Conservation (phyloP, 2,888 invertebrate species). For the Xylota segnis region DNA sequence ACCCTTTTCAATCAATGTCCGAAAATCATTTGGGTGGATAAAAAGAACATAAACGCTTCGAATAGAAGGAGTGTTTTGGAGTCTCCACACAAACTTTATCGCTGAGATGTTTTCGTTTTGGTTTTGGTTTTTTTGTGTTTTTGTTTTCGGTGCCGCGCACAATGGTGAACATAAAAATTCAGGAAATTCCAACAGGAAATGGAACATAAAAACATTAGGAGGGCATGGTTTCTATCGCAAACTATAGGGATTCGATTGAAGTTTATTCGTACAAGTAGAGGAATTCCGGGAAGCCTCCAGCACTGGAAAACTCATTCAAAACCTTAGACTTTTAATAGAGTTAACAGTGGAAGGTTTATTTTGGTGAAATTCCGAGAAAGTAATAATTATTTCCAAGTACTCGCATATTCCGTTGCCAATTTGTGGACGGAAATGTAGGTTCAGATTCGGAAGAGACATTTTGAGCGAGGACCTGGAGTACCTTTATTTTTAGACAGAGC, state of each 20-base stretch:
- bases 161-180: conserved; percentile 26
- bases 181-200: conserved; percentile 36
- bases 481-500: too few relatives aligned
- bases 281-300: not conserved
- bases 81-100: conserved; percentile 2
- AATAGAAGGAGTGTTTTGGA: conserved; percentile 38
- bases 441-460: too few relatives aligned
- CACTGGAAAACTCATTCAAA: too few relatives aligned
- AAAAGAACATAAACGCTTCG: conserved; percentile 44
- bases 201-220: not conserved
- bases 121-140: too few relatives aligned
- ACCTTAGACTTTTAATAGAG: too few relatives aligned
- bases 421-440: too few relatives aligned
- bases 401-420: too few relatives aligned
- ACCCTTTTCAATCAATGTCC: conserved; percentile 73
- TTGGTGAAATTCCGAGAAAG: too few relatives aligned
- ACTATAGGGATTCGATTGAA: not conserved
- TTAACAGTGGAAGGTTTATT: too few relatives aligned
- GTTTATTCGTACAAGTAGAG: not conserved
- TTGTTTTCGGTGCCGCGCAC: conserved; percentile 17
- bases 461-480: too few relatives aligned
- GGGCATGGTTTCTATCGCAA: not conserved
- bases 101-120: conserved; percentile 1
- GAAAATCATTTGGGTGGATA: conserved; percentile 62
- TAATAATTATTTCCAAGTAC: too few relatives aligned